Base-by-base conservation (phyloP, 2,113 vertebrate species). In the Pterocles gutturalis region DNA sequence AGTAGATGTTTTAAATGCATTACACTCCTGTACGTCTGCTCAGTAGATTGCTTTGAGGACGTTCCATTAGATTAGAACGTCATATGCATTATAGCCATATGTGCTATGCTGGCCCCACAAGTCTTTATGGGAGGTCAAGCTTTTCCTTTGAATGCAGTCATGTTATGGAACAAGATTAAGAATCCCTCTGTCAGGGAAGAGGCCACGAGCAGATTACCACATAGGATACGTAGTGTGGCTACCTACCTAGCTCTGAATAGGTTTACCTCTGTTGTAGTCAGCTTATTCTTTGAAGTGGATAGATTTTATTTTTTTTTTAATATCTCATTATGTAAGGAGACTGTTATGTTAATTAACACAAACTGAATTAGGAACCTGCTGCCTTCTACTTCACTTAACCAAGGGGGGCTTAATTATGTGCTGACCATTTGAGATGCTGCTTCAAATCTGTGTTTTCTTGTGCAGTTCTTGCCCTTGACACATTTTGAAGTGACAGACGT, bases 311-410 rank as follows among this genome's bases (percentile, higher is more conserved):
- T 51, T 34, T 65, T 60, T 51, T 41, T 43, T 34, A 25, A 51
- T 76, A 45, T 90, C 24, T 89, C 18, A 33, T 96, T 96, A 93
- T 82, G n/a, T 93, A 96, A 97, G 55, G 51, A 53, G 80, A 41
- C 53, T 92, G 62, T 87, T 95, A 62, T 1, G 15, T 82, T 96
- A 89, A 96, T 94, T 96, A 95, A 84, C 53, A 46, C 19, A 65
- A 66, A 92, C 76, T 54, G 41, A 81, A 88, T 93, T 96, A 90
- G 83, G 24, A 77, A 33, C 76, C 67, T 83, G 54, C 90, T 95
- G 81, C 83, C 66, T 96, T 93, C 28, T 81, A 51, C 36, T 88
- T 91, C 46, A 33, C 38, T 67, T 78, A 84, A 41, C 9, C 9
- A 45, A 67, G 18, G 66, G 26, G 29, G 6, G 13, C 24, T 34